Conservation (phyloP, 2,888 invertebrate species). For the Drosophila differens region DNA sequence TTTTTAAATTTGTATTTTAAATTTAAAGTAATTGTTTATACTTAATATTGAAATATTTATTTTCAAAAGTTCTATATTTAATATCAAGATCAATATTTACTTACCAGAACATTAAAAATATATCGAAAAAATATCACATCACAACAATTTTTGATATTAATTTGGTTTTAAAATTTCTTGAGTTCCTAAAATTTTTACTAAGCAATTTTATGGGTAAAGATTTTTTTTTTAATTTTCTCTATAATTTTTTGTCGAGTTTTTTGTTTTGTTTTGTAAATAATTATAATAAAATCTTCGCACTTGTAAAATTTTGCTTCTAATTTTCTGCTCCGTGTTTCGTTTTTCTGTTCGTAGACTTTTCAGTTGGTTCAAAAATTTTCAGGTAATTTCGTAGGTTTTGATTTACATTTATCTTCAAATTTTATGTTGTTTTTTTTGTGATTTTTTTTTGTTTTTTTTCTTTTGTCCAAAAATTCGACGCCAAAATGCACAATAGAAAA, state of each 20-base stretch:
- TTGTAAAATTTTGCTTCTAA: slow-evolving; percentile 72
- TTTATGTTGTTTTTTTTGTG: slow-evolving; percentile 41
- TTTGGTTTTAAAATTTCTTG: slow-evolving; percentile 55
- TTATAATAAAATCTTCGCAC: slow-evolving; percentile 72
- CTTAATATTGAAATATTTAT: neutral
- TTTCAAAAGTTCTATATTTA: neutral
- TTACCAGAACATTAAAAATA: slow-evolving; percentile 77
- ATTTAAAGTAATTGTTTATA: no score
- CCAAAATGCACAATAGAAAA: slow-evolving; percentile 71
- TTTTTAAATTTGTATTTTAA: no score
- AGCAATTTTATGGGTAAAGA: slow-evolving; percentile 29
- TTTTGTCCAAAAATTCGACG: slow-evolving; percentile 56
- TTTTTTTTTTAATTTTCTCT: slow-evolving; percentile 32
- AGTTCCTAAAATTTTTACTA: slow-evolving; percentile 60
- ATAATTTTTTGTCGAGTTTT: slow-evolving; percentile 33
- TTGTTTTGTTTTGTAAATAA: slow-evolving; percentile 65
- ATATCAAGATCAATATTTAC: slow-evolving; percentile 31
- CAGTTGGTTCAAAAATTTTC: slow-evolving; percentile 75
- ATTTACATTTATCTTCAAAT: slow-evolving; percentile 57
- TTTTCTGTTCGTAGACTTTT: slow-evolving; percentile 59
- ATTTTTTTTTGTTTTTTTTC: slow-evolving; percentile 4
- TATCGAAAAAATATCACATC: slow-evolving; percentile 82
- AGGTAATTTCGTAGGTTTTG: slow-evolving; percentile 84
- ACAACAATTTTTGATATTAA: slow-evolving; percentile 71
- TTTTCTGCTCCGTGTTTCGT: slow-evolving; percentile 40